A percentile compares a stretch with the other conserved stretches of the same genome.
Evolutionary conservation across 2,797 vertebrate species (phyloP).

Genomic region (Vipera latastei): DNA sequence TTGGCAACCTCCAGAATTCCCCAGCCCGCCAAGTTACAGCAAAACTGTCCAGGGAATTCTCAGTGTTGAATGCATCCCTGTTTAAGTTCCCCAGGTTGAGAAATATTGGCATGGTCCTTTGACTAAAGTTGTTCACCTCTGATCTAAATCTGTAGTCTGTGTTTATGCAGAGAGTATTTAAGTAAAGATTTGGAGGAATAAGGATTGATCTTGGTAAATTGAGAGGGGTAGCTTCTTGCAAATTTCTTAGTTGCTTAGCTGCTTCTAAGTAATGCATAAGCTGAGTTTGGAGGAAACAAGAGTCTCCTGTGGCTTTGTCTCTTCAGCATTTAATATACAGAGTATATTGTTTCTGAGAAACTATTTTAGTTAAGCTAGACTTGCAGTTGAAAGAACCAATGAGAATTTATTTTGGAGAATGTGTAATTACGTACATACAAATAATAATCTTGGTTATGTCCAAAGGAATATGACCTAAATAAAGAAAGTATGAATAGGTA

Average conservation of each 20-base stretch:
- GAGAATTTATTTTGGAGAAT: background rate
- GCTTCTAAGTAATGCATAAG: background rate
- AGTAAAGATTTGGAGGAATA: background rate
- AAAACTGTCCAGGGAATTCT: background rate
- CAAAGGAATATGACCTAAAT: background rate
- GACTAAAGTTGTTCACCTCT: background rate
- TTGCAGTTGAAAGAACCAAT: background rate
- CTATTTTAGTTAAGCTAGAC: background rate
- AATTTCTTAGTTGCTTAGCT: background rate
- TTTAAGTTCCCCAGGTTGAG: background rate
- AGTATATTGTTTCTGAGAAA: background rate
- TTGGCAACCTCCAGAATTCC: background rate
- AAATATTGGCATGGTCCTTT: background rate
- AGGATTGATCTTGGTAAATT: background rate
- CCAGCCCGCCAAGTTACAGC: background rate
- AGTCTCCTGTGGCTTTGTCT: background rate
- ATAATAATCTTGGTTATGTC: background rate
- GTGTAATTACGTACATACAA: background rate
- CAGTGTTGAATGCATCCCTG: background rate
- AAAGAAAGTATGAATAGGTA: background rate
- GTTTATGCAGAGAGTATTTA: background rate
- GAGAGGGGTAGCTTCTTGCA: background rate
- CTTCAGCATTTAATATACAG: background rate
- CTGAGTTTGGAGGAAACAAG: background rate
- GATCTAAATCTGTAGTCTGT: background rate